Conservation (phyloP, 1,140 invertebrate species). For the Apolygus lucorum region DNA sequence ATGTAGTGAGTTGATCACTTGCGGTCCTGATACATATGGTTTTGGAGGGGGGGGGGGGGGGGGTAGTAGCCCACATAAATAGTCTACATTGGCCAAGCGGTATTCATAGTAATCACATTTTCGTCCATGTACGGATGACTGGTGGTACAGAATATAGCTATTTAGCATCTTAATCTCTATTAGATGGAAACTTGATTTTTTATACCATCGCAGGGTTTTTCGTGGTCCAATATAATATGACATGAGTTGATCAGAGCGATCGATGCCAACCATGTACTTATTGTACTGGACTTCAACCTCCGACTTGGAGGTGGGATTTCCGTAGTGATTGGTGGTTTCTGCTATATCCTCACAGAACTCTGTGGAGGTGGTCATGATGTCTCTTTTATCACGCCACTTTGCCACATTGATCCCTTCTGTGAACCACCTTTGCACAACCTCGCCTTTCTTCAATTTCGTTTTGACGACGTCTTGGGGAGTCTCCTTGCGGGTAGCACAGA, state of each 20-base stretch:
- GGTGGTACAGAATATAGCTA: neutral
- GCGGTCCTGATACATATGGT: no score
- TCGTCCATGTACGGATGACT: no score
- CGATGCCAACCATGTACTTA: conserved; percentile 19
- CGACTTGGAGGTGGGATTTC: neutral
- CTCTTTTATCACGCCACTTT: conserved; percentile 37
- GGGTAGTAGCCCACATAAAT: no score
- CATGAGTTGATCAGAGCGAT: conserved; percentile 14
- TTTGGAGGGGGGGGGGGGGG: no score
- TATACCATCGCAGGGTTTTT: neutral
- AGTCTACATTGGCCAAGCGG: no score
- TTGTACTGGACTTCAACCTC: conserved; percentile 9
- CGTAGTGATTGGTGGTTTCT: conserved; percentile 24
- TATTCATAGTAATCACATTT: no score
- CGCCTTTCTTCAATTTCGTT: conserved; percentile 29
- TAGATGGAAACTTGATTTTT: neutral
- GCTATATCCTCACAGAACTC: conserved; percentile 28
- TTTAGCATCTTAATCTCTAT: neutral
- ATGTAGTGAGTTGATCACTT: no score
- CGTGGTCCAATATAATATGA: neutral
- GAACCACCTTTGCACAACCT: conserved; percentile 22
- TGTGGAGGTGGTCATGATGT: conserved; percentile 36
- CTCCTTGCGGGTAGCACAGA: conserved; percentile 23
- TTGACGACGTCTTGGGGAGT: conserved; percentile 27
- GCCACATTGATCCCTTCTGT: conserved; percentile 27